phyloP scores from a whole-genome alignment of 2,797 vertebrate genomes.

The Synanceia verrucosa region DNA sequence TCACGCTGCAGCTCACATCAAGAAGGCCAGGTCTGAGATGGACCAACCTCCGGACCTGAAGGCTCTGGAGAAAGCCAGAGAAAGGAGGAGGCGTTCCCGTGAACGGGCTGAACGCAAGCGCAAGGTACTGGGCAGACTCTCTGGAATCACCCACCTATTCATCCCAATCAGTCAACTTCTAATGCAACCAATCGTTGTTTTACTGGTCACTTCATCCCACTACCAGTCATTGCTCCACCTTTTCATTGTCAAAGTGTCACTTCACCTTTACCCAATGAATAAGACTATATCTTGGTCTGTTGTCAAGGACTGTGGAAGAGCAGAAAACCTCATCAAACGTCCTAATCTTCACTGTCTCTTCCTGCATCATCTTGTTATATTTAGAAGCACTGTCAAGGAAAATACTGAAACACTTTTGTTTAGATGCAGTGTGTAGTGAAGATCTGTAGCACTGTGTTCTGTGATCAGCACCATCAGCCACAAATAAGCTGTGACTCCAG shows the following conservation, averaged over 20 bases:
- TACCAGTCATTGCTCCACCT: conserved; percentile 14
- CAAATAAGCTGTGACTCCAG: not conserved
- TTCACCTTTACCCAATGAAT: not conserved
- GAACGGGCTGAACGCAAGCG: conserved; percentile 93
- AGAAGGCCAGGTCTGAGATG: conserved; percentile 92
- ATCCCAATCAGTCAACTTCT: too few species aligned
- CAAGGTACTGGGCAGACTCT: conserved; percentile 87
- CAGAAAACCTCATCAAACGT: not conserved
- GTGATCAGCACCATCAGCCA: not conserved
- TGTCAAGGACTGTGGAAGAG: conserved; percentile 2
- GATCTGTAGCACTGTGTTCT: not conserved
- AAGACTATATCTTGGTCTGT: not conserved
- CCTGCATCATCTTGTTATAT: not conserved
- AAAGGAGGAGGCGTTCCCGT: conserved; percentile 91
- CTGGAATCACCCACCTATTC: conserved; percentile 33
- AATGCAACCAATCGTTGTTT: conserved; percentile 33
- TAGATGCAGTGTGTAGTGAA: not conserved
- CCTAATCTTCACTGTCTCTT: not conserved
- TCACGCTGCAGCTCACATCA: conserved; percentile 96
- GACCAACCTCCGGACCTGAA: conserved; percentile 90
- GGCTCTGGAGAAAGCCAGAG: conserved; percentile 89
- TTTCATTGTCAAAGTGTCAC: conserved; percentile 36
- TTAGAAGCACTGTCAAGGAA: not conserved
- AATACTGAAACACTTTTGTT: not conserved
- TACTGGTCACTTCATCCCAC: conserved; percentile 14